Conservation (phyloP, 2,113 vertebrate species). For the Esox niger region DNA sequence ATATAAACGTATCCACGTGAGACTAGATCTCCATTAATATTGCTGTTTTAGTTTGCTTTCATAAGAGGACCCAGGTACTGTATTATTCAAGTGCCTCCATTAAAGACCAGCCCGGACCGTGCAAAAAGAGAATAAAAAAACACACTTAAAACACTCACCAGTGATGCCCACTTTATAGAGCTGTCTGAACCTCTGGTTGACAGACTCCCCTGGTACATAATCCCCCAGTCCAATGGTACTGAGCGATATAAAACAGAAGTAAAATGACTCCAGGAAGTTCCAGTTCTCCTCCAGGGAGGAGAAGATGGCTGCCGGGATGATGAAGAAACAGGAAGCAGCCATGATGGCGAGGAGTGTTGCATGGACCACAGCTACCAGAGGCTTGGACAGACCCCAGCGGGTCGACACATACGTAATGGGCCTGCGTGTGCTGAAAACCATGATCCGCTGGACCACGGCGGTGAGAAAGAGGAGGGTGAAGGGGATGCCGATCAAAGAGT, state of each 20-base stretch:
- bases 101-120: background rate
- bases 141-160: slow-evolving; percentile 73
- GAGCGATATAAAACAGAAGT: slow-evolving; percentile 97
- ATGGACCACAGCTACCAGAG: slow-evolving; percentile 84
- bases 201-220: slow-evolving; percentile 91
- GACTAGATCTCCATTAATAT: background rate
- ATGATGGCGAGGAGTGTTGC: slow-evolving; percentile 79
- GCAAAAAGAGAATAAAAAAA: slow-evolving; percentile 14
- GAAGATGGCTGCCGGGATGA: slow-evolving; percentile 91
- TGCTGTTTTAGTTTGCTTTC: background rate
- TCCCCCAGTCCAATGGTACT: slow-evolving; percentile 96
- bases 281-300: slow-evolving; percentile 89
- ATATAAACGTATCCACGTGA: too few relatives aligned
- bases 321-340: slow-evolving; percentile 86
- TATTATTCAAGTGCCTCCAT: too few relatives aligned
- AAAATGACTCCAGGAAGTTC: slow-evolving; percentile 97
- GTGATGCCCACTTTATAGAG: slow-evolving; percentile 95
- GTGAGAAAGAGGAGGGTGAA: slow-evolving; percentile 97
- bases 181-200: slow-evolving; percentile 88
- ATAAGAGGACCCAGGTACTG: background rate
- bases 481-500: slow-evolving; percentile 92
- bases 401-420: slow-evolving; percentile 84
- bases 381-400: slow-evolving; percentile 89
- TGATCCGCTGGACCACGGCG: slow-evolving; percentile 92
- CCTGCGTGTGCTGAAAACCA: slow-evolving; percentile 82